Base-by-base conservation (phyloP, 2,113 vertebrate species). In the Varanus salvator region DNA sequence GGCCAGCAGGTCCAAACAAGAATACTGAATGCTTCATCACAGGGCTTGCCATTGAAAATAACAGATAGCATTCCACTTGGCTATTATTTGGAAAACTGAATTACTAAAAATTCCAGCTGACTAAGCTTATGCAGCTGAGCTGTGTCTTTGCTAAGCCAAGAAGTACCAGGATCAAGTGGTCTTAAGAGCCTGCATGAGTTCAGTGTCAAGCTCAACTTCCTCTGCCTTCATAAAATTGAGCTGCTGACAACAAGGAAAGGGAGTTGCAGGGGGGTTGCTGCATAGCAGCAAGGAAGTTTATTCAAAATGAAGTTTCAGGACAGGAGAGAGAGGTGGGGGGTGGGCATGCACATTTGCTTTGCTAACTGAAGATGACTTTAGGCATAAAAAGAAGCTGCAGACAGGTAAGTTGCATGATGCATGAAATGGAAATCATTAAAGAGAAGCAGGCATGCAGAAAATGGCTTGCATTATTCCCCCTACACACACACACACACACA, bases 301-400 rank as follows among this genome's bases (percentile, higher is more conserved):
- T 0, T 71, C n/a, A 77, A 0, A 0, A 31, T 60, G 50, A 38
- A 87, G 11, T 12, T 77, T 91, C 66, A 72, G 84, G 68, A 85
- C 19, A 76, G 91, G 75, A 86, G 68, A 88, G 48, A 0, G 72
- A 68, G 80, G 69, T 66, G 74, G 48, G 19, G 60, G 38, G 38
- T 44, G 38, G 38, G 9, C 2, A 14, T 11, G 3, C 3, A 81
- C 84, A 27, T 91, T 80, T 80, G 31, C 86, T 90, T 92, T 75
- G 5, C 9, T 38, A 78, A 44, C 25, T 52, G 78, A 92, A 93
- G 71, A 52, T 68, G 52, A 64, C 52, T 90, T 38, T 74, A 87
- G 69, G 3, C 8, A 60, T 75, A 78, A 44, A 80, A 84, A 84
- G 89, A 87, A 80, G 72, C 72, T 87, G n/a, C 68, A 66, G 50